phyloP scores from a whole-genome alignment of 2,888 invertebrate species.

The Sesia apiformis region DNA sequence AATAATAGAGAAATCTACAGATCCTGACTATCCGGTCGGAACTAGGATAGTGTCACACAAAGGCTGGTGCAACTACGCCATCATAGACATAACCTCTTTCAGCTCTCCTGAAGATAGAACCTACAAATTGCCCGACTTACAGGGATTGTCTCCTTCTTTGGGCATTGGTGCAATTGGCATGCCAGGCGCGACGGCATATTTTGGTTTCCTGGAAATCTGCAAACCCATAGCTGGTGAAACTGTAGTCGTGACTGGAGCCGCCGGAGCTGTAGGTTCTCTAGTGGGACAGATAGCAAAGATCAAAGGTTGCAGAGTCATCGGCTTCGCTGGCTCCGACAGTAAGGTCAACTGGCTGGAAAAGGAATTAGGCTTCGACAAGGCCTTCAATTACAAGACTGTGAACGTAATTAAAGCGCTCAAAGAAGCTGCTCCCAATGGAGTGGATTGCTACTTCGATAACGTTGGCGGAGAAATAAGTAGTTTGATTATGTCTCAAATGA shows the following conservation, averaged over 20 bases:
- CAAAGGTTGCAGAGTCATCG: constrained; percentile 77
- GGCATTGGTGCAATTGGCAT: constrained; percentile 77
- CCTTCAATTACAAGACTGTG: constrained; percentile 82
- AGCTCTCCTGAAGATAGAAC: neutral
- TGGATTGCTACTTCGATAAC: constrained; percentile 86
- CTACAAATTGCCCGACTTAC: constrained; percentile 67
- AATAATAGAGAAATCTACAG: constrained; percentile 75
- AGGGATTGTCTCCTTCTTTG: constrained; percentile 64
- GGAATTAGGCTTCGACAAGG: constrained; percentile 80
- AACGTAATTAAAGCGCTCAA: constrained; percentile 70
- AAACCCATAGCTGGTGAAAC: constrained; percentile 80
- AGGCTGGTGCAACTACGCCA: constrained; percentile 79
- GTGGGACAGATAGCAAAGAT: constrained; percentile 86
- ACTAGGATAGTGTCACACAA: constrained; percentile 72
- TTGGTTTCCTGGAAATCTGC: constrained; percentile 80
- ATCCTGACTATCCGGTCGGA: constrained; percentile 75
- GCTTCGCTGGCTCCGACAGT: constrained; percentile 80
- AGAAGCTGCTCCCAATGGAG: constrained; percentile 78
- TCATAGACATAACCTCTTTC: constrained; percentile 12
- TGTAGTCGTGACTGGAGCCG: constrained; percentile 81
- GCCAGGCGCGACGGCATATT: constrained; percentile 82
- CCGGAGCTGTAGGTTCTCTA: constrained; percentile 82
- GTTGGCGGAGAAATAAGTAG: constrained; percentile 80
- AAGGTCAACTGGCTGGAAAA: constrained; percentile 80
- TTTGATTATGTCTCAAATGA: constrained; percentile 76